These are phyloP conservation scores for Podargus strigoides DNA, from an alignment of 2,797 vertebrate genomes.

Conservation along the genomic window DNA sequence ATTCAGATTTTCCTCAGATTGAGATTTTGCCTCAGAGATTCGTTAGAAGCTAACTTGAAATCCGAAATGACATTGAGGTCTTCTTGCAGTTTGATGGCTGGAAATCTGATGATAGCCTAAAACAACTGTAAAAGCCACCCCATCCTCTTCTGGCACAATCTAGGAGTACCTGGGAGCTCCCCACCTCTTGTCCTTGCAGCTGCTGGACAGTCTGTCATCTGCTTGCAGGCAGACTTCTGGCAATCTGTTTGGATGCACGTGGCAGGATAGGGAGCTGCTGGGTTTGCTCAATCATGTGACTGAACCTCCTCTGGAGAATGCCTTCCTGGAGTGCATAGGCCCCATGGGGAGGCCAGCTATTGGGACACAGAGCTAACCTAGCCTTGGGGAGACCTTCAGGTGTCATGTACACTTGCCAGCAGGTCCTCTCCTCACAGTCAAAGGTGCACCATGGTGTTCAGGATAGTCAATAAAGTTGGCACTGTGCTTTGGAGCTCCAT, in stretches of 20 bases:
- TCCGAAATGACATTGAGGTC: not conserved
- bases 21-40: not conserved
- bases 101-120: not conserved
- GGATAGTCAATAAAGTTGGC: not conserved
- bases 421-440: not conserved
- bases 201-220: not conserved
- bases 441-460: not conserved
- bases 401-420: not conserved
- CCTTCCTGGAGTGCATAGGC: not conserved
- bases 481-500: not conserved
- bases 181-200: not conserved
- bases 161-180: not conserved
- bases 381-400: not conserved
- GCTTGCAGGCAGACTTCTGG: not conserved
- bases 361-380: not conserved
- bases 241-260: not conserved
- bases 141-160: not conserved
- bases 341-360: not conserved
- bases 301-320: not conserved
- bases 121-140: not conserved
- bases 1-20: not conserved
- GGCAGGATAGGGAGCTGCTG: not conserved
- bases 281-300: not conserved
- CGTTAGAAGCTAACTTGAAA: slow-evolving; percentile 18
- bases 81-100: slow-evolving; percentile 13